phyloP scores from a whole-genome alignment of 1,140 invertebrate genomes.

The Drosophila guanche region DNA sequence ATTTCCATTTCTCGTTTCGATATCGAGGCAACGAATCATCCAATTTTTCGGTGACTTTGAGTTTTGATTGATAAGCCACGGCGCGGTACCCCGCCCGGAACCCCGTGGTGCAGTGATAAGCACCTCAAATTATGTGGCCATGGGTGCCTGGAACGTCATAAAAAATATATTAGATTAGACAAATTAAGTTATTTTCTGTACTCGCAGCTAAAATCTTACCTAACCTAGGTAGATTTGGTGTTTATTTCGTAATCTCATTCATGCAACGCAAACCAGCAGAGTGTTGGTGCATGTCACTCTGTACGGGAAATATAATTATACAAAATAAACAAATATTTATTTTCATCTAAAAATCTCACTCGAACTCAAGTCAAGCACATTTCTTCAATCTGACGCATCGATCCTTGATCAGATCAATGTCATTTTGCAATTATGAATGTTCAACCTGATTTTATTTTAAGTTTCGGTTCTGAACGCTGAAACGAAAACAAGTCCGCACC shows the following conservation, averaged over 20 bases:
- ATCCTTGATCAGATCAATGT: no score
- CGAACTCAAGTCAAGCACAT: no score
- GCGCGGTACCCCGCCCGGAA: slow-evolving; percentile 7
- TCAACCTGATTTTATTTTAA: no score
- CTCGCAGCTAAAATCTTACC: slow-evolving; percentile 28
- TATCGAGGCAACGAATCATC: slow-evolving; percentile 39
- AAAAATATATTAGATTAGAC: slow-evolving; percentile 56
- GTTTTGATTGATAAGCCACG: slow-evolving; percentile 62
- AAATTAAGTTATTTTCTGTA: slow-evolving; percentile 47
- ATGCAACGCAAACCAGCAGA: slow-evolving; percentile 2
- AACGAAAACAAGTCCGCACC: no score
- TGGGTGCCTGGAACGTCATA: slow-evolving; percentile 39
- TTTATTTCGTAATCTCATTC: slow-evolving; percentile 31
- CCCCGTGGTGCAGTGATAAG: slow-evolving; percentile 49
- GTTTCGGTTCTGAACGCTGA: no score
- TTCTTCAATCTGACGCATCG: no score
- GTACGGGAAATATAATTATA: no score
- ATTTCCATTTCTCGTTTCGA: slow-evolving; percentile 30
- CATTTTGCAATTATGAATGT: no score
- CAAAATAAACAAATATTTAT: no score
- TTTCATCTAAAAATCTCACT: no score
- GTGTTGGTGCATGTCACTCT: no score
- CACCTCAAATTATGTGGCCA: slow-evolving; percentile 36
- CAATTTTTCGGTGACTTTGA: slow-evolving; percentile 39
- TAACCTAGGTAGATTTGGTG: slow-evolving; percentile 38